Evolutionary conservation across 2,113 vertebrate species (phyloP).

Genomic region (Ceratotherium simum): DNA sequence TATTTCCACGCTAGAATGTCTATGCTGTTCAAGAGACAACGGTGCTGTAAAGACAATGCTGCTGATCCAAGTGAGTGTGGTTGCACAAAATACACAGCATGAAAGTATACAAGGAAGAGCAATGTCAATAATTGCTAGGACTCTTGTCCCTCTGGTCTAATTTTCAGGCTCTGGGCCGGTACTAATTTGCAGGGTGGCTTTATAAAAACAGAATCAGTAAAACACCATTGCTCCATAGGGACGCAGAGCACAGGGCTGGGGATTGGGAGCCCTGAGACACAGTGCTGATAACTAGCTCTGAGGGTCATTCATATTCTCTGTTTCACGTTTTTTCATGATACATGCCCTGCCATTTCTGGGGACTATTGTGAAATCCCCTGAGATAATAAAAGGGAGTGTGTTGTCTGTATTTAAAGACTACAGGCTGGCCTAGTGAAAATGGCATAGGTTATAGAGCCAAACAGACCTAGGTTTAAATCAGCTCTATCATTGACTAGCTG

Average conservation of each 20-base stretch:
- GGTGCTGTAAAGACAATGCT: not conserved
- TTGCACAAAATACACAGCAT: not conserved
- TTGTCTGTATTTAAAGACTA: not conserved
- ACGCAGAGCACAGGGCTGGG: not conserved
- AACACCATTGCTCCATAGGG: not conserved
- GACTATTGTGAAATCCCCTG: not conserved
- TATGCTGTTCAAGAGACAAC: not conserved
- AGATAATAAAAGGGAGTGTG: not conserved
- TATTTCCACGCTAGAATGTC: not conserved
- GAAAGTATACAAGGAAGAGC: not conserved
- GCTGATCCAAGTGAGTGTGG: not conserved
- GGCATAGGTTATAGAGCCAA: not conserved
- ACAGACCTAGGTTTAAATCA: conserved; percentile 36
- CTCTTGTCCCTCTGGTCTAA: not conserved
- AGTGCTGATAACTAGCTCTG: not conserved
- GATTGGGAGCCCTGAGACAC: not conserved
- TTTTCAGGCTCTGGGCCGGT: not conserved
- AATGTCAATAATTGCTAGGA: not conserved
- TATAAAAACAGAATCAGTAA: not conserved
- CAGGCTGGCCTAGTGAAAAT: not conserved
- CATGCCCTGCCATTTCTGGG: not conserved
- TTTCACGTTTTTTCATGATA: conserved; percentile 5
- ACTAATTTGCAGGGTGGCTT: not conserved
- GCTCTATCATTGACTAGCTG: not conserved
- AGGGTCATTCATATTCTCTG: not conserved